Evolutionary conservation across 2,113 vertebrate species (phyloP).

Genomic region (Mohoua ochrocephala): DNA sequence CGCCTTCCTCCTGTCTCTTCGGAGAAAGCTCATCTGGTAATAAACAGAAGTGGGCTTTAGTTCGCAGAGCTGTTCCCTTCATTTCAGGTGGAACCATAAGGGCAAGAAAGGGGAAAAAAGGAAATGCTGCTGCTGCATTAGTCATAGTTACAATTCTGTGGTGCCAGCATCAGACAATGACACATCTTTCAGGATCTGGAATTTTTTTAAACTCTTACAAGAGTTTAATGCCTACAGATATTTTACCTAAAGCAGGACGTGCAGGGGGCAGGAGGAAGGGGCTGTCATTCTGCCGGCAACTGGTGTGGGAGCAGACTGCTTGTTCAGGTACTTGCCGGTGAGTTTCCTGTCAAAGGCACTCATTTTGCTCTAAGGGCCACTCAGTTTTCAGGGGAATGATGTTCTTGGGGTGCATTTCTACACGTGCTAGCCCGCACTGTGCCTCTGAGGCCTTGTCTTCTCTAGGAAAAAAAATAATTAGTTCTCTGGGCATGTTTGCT

Average conservation of each 20-base stretch:
- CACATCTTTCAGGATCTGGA: neutral
- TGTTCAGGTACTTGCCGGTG: neutral
- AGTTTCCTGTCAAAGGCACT: neutral
- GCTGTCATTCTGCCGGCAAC: neutral
- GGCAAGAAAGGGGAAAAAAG: neutral
- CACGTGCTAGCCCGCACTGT: neutral
- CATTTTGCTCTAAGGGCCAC: neutral
- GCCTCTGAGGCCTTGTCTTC: neutral
- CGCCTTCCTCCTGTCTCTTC: neutral
- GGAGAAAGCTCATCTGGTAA: neutral
- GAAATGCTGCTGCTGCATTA: neutral
- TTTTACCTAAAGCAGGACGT: neutral
- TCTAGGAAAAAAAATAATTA: neutral
- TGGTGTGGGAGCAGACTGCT: neutral
- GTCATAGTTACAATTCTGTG: neutral
- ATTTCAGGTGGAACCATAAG: neutral
- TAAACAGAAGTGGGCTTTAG: neutral
- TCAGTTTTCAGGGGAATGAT: neutral
- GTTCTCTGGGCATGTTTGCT: neutral
- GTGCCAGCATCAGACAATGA: neutral
- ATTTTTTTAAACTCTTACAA: neutral
- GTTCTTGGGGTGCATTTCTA: neutral
- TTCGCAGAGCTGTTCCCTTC: neutral
- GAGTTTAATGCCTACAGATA: neutral
- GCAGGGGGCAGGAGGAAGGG: neutral